Base-by-base conservation (phyloP, 1,140 invertebrate species). In the Condylostylus longicornis region DNA sequence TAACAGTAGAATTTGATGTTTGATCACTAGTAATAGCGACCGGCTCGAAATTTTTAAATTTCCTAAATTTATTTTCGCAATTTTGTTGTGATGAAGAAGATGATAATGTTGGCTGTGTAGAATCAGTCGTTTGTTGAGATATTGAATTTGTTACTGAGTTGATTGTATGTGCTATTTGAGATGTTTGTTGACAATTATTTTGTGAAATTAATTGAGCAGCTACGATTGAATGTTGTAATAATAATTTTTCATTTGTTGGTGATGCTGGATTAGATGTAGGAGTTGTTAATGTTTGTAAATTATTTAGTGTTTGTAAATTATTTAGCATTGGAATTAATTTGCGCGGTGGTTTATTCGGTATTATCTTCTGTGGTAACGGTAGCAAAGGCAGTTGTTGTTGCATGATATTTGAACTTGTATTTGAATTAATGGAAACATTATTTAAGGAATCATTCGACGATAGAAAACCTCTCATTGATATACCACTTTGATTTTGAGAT, bases 11-110 rank as follows among this genome's bases (percentile, higher is more conserved):
- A 28, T 45, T 47, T 31, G 54, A 44, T 18, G 54, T 49, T 21
- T n/a, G n/a, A n/a, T n/a, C n/a, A n/a, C n/a, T n/a, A 8, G 55
- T 58, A 46, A 58, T 58, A 45, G 53, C 47, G 43, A 58, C 55
- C 38, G 47, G 46, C 43, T 58, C 55, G 42, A 56, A 56, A 37
- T 56, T 56, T 33, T 53, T 42, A 45, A 51, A 49, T 47, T 54
- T 56, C 37, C 44, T 51, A 42, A 46, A 49, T 51, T 60, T 56
- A 46, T 53, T n/a, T n/a, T n/a, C 46, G 49, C 47, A 53, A 53
- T 49, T 50, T 40, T 38, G 37, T 48, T 48, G 48, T 21, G 25
- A 29, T 13, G 27, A 6, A 23, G 35, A 15, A 18, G 23, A 23
- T 21, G 23, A 32, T 19, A 33, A 25, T 30, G 17, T 13, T 12